Evolutionary conservation across 2,113 vertebrate species (phyloP), one percentile per base, ranked within the genome.

Genomic region (Plotosus lineatus): DNA sequence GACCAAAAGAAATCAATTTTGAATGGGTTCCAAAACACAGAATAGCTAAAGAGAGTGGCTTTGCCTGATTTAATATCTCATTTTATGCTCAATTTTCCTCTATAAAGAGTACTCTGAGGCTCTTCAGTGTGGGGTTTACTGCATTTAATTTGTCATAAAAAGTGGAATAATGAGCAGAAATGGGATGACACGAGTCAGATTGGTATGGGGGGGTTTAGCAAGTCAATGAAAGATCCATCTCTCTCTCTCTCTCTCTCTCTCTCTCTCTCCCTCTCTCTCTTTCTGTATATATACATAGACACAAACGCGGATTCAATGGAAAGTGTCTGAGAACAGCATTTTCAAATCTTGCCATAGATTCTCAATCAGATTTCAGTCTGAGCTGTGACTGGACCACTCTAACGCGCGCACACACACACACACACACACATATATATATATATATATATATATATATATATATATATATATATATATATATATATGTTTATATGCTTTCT

Each of bases 1-100:
- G 84, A 89, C 89, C 77, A 75, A 28, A 82, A 89, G 87, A 56
- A 86, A 88, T 91, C 85, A 65, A 88, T 89, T 85, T 84, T 88
- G 63, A 87, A 88, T 87, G 77, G 81, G 77, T 69, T 85, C 60
- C 85, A 80, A 86, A 44, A 65, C 1, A 66, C 40, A 78, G 75
- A 86, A 28, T 44, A 55, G 60, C 15, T 73, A 42, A 83, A 83
- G 79, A 85, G 23, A 48, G 74, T 75, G 69, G 82, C 71, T 55
- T 65, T 17, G n/a, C 60, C 60, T 66, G 63, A 78, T 88, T 83
- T 89, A 88, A 89, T 88, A 87, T 84, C 63, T 75, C 31, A 78
- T 88, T 87, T 88, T 74, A 79, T 83, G 53, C 71, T 61, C 61
- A 46, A 66, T 60, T 82, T 85, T 87, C 44, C 15, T 73, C 71